Conservation (phyloP, 2,113 vertebrate genomes). For the Takifugu bimaculatus region DNA sequence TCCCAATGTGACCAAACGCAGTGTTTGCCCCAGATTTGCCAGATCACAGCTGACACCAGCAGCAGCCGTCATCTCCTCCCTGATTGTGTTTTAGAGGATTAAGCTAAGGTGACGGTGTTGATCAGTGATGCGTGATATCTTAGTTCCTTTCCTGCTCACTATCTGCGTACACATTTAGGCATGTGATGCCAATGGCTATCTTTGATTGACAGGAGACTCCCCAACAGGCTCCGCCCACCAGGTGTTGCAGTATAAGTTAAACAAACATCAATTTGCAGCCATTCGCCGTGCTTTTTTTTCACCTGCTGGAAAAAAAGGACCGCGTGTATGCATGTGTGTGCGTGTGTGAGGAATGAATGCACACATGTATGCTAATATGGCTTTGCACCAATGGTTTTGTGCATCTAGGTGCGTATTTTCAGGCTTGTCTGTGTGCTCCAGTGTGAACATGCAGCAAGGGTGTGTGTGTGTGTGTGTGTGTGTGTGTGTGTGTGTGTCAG, state of each 20-base stretch:
- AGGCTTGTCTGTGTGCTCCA: too few species aligned
- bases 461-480: constrained; percentile 69
- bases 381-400: constrained; percentile 64
- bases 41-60: not conserved
- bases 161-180: constrained; percentile 15
- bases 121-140: constrained; percentile 67
- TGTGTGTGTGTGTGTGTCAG: constrained; percentile 81
- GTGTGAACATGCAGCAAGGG: too few species aligned
- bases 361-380: not conserved
- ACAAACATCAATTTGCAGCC: constrained; percentile 31
- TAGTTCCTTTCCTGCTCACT: constrained; percentile 36
- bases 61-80: constrained; percentile 16
- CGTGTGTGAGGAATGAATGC: constrained; percentile 51
- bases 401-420: too few species aligned
- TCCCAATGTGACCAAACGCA: constrained; percentile 10
- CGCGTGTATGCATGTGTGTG: constrained; percentile 64
- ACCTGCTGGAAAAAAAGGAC: constrained; percentile 26
- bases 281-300: constrained; percentile 17
- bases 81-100: constrained; percentile 56
- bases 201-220: constrained; percentile 23
- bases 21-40: not conserved
- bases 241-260: constrained; percentile 7
- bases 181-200: not conserved
- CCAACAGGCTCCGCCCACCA: constrained; percentile 12
- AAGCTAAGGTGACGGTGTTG: constrained; percentile 51